Percentiles rank a stretch among this genome's conserved stretches.
Conservation (phyloP, 2,113 vertebrate species). For the Patagioenas fasciata region DNA sequence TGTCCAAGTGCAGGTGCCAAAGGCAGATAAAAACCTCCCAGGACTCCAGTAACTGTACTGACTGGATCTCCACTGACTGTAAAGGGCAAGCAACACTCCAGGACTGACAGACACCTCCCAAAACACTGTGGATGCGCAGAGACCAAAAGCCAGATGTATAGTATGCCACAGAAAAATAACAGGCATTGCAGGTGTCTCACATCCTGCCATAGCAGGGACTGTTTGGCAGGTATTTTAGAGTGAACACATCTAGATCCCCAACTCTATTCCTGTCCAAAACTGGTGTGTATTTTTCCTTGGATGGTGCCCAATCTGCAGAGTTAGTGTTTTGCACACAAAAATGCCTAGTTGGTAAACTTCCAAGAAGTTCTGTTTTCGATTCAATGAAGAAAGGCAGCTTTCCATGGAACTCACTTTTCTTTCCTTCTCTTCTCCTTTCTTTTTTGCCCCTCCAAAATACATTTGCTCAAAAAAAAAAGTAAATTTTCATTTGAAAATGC, state of each 20-base stretch:
- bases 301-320: not conserved
- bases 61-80: not conserved
- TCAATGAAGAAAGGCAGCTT: slow-evolving; percentile 33
- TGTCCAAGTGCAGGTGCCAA: not conserved
- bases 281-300: slow-evolving; percentile 50
- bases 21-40: not conserved
- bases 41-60: not conserved
- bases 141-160: not conserved
- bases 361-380: slow-evolving; percentile 43
- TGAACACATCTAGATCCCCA: not conserved
- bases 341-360: slow-evolving; percentile 42
- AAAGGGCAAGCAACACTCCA: not conserved
- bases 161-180: not conserved
- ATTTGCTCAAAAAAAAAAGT: not conserved
- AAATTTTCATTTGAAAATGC: not conserved
- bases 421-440: not conserved
- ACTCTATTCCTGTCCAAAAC: not conserved
- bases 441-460: not conserved
- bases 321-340: slow-evolving; percentile 58
- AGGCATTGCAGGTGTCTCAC: not conserved
- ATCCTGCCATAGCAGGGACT: not conserved
- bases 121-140: not conserved
- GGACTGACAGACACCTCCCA: not conserved
- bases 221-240: slow-evolving; percentile 1
- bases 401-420: not conserved